Conservation (phyloP, 37 sponge, comb jelly and placozoan species). For the Petrosia ficiformis region DNA sequence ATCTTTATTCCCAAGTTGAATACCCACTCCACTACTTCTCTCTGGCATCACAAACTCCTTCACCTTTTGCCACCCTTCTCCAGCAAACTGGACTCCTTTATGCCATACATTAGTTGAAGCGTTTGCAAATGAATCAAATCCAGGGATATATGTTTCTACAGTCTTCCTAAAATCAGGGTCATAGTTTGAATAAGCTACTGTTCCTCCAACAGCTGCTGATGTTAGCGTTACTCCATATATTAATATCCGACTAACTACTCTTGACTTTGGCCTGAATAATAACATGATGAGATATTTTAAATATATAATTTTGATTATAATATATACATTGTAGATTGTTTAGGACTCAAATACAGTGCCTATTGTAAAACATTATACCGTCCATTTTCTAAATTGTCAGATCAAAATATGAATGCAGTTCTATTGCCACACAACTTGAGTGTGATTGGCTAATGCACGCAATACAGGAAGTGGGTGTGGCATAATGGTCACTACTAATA, state of each 20-base stretch:
- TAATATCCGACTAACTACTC: not conserved
- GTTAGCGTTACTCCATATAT: slow-evolving; percentile 9
- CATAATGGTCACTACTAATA: no score
- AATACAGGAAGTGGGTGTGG: no score
- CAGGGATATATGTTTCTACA: slow-evolving; percentile 43
- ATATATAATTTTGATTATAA: no score
- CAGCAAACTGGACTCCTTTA: not conserved
- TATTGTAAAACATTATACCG: no score
- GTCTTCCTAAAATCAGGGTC: slow-evolving; percentile 38
- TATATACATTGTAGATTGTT: no score
- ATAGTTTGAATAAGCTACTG: slow-evolving; percentile 37
- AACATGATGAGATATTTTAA: no score
- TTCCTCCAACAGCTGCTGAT: slow-evolving; percentile 23
- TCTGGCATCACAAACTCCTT: not conserved
- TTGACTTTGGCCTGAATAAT: not conserved
- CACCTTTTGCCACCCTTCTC: not conserved
- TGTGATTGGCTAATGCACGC: no score
- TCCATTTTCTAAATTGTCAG: no score
- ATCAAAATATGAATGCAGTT: no score
- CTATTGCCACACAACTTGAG: no score
- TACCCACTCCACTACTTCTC: not conserved
- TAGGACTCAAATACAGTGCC: no score
- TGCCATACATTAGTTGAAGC: slow-evolving; percentile 11
- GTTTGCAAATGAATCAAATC: slow-evolving; percentile 43
- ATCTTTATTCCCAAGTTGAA: not conserved